A percentile compares a stretch with the other conserved stretches of the same genome.
Evolutionary conservation across 2,797 vertebrate genomes (phyloP).

Genomic region (Macrochelys suwanniensis): DNA sequence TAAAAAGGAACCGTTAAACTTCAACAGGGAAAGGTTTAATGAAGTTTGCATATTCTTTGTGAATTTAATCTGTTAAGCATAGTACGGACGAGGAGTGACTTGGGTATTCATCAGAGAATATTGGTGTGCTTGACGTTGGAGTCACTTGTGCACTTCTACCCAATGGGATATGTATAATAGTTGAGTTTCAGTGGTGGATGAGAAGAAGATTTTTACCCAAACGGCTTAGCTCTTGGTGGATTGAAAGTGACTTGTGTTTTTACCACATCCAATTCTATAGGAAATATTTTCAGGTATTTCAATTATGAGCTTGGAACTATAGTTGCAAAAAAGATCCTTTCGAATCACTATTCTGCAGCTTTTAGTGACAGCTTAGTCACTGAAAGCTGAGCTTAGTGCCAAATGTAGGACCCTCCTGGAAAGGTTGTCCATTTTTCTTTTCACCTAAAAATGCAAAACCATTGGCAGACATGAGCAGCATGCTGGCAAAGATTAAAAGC

Average conservation of each 20-base stretch:
- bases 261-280: neutral
- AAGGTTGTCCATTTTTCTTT: neutral
- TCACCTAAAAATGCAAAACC: neutral
- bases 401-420: neutral
- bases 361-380: neutral
- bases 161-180: neutral
- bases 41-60: neutral
- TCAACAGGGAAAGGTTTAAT: neutral
- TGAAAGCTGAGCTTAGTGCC: neutral
- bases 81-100: neutral
- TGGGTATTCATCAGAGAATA: neutral
- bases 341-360: neutral
- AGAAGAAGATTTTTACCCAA: neutral
- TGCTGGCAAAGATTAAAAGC: slow-evolving; percentile 51
- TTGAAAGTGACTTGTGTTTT: neutral
- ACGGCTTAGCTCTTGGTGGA: neutral
- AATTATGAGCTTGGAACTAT: neutral
- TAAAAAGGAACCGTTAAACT: neutral
- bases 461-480: slow-evolving; percentile 17
- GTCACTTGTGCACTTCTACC: neutral
- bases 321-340: neutral
- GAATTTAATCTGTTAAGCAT: neutral
- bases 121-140: neutral
- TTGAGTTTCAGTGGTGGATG: neutral
- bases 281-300: neutral